Base-by-base conservation (phyloP, 2,797 vertebrate species). In the Pangasius macronema region DNA sequence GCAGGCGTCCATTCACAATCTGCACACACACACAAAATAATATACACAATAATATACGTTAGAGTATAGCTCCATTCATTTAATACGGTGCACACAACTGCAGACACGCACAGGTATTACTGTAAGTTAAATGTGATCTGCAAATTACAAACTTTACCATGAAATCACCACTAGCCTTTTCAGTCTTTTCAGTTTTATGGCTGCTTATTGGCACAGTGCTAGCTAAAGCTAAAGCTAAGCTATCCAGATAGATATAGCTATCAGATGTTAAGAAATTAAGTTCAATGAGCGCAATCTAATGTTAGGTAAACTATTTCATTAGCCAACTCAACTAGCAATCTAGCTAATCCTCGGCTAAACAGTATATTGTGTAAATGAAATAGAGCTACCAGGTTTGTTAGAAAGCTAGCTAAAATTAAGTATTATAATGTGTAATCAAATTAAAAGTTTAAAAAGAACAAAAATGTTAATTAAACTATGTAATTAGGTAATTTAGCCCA, bases 1-100 rank as follows among this genome's bases (percentile, higher is more conserved):
- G 99, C 51, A 99, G 94, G 10, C 96, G 97, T 20, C 99, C 98
- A 1, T 98, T 97, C 82, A 99, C 96, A 20, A 99, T 98, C 99
- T 99, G 27, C 51, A 85, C 16, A 84, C 39, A 84, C 30, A 72
- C 22, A 84, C 76, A 55, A n/a, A 51, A 82, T 46, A 24, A 73
- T 85, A 80, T 73, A 65, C 68, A 20, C 27, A 63, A 36, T 36
- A 70, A 36, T 9, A 24, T 1, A 72, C 8, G 24, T 87, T 68
- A 39, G 36, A 53, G 16, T 59, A 27, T 22, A 30, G 8, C 33
- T 36, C 20, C 30, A 30, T 18, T 51, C 30, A 36, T 33, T 36
- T 36, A 80, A 24, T 33, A 77, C 49, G 8, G 20, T 4, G 6
- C 57, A 49, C 82, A 82, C 33, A 42, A 20, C 18, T 42, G 27